Percentiles rank a stretch among this genome's conserved stretches.
phyloP scores from a whole-genome alignment of 2,113 vertebrate genomes.

The Calypte anna region DNA sequence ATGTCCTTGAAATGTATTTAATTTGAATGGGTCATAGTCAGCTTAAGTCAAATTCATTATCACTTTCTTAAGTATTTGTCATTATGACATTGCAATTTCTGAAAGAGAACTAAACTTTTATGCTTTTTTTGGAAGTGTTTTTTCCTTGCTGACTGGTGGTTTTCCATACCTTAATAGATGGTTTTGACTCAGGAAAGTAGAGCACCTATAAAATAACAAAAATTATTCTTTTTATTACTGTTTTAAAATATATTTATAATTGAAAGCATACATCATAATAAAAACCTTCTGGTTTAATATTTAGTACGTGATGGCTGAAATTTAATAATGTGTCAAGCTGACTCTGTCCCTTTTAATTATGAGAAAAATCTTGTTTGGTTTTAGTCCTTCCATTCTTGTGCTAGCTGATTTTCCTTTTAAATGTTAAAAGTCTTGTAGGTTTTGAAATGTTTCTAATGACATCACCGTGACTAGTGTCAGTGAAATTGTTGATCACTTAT shows the following conservation, averaged over 20 bases:
- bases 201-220: neutral
- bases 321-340: neutral
- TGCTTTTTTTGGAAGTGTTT: neutral
- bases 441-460: neutral
- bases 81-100: neutral
- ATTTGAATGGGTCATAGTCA: too few species aligned
- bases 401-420: neutral
- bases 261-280: neutral
- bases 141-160: neutral
- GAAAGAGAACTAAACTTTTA: neutral
- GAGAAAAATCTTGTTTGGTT: neutral
- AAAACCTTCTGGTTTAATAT: neutral
- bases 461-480: neutral
- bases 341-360: conserved; percentile 5
- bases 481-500: neutral
- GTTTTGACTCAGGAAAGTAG: neutral
- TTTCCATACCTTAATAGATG: neutral
- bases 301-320: neutral
- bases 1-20: too few species aligned
- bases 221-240: neutral
- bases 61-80: too few species aligned
- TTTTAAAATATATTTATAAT: neutral
- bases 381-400: neutral
- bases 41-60: too few species aligned
- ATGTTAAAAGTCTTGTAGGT: neutral